Base-by-base conservation (phyloP, 2,888 invertebrate genomes). In the Sarcophaga caerulescens region DNA sequence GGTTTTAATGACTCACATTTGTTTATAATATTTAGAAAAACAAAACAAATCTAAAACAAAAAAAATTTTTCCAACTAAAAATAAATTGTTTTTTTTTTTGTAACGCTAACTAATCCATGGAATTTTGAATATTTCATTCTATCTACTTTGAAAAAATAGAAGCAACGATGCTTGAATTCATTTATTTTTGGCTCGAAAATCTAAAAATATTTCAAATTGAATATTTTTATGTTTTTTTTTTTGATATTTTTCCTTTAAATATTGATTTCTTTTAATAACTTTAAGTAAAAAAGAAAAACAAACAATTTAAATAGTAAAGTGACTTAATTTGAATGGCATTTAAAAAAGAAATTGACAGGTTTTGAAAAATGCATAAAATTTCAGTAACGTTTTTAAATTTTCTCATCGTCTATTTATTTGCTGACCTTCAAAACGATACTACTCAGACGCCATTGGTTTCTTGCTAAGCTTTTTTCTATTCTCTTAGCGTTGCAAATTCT, bases 41-140 rank as follows among this genome's bases (percentile, higher is more conserved):
- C n/a, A n/a, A 35, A 35, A 35, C 35, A 35, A 35, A 35, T 1
- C 35, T 8, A 35, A 35, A 35, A 35, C 35, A 35, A 35, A 1
- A 35, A 35, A 8, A 35, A 35, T 8, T 35, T 17, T 52, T 52
- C 17, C 3, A 52, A 52, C 52, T 52, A 52, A 52, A 52, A 52
- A 52, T 52, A 52, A 14, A 52, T 52, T 35, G 35, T 35, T 35
- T 14, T 12, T 14, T 52, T 14, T 14, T 52, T 52, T 52, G 52
- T 12, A 4, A 47, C 14, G 11, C 14, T 3, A 52, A 52, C 52
- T 14, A 66, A 66, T 66, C 44, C 44, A 66, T 44, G 65, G 65
- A 66, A 66, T 66, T 52, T 66, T 66, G 11, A 66, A 66, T 35
- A 66, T 66, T 35, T n/a, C 35, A 44, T 65, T 44, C 44, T 44